Base-by-base conservation (phyloP, 2,797 vertebrate genomes). In the Sphaeramia orbicularis region DNA sequence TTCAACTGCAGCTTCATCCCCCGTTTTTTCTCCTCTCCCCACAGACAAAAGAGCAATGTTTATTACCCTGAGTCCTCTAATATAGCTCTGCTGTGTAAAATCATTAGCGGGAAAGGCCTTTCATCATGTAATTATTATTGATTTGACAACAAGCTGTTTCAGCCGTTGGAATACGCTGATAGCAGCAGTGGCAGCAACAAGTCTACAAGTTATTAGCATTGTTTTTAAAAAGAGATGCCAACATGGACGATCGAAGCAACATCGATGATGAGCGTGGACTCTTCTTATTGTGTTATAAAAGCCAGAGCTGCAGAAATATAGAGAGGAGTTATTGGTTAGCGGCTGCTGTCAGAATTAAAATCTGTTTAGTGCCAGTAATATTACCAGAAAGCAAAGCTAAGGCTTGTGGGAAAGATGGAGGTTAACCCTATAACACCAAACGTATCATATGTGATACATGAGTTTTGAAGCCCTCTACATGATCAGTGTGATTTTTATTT, bases 121-220 rank as follows among this genome's bases (percentile, higher is more conserved):
- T 86, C 59, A 78, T 90, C 18, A 55, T 69, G 77, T 91, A 92
- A 93, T 92, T 91, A 91, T 89, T 92, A 93, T 92, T 89, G 91
- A 94, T 92, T 80, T 84, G 88, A 89, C 85, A 88, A 85, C 75
- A 84, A 80, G 77, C 80, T 78, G 86, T 78, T 88, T 78, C 66
- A 76, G 70, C 67, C 35, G 6, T 77, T 52, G 55, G 65, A 77
- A 74, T 58, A 55, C 41, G 56, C 74, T 68, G 75, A 84, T 79
- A 79, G 67, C 71, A 74, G 62, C 58, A 63, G 42, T 8, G 0
- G 42, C 71, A 36, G 67, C 52, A 80, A 64, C 71, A 70, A 70
- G 72, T 86, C 63, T 35, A 73, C 71, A 67, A 76, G 80, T 79
- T 89, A 85, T 89, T 86, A 73, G 71, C 55, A 53, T 77, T 54